Base-by-base conservation (phyloP, 30 jellyfish, hydroid and myxozoan genomes). In the Hydractinia symbiolongicarpus region DNA sequence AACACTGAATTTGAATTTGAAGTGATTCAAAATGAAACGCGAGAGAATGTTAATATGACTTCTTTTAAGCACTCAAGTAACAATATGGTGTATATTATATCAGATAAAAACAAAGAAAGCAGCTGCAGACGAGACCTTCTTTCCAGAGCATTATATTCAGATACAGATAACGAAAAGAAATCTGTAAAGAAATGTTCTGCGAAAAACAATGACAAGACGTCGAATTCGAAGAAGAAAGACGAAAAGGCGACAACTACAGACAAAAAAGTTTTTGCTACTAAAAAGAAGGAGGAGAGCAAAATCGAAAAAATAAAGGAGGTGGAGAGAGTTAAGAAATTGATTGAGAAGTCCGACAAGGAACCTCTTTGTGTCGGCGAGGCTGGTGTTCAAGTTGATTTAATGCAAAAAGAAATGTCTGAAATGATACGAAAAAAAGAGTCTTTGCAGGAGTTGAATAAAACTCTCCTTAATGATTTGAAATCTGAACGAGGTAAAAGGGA, bases 121-220 rank as follows among this genome's bases (percentile, higher is more conserved):
- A 30, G 44, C 44, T 30, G 44, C 44, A 30, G 44, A 30, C 44
- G 44, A 30, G 44, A 30, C 44, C 44, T 30, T 30, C 44, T 30
- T 30, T 30, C 44, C 44, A 30, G 44, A 30, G 19, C 17, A 7
- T 75, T 61, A 66, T 61, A 61, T 49, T 76, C 66, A 10, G 54
- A 82, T 54, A 82, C 67, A 80, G 86, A 30, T 57, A 78, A 57
- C 5, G 85, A 61, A 49, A 77, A 76, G 68, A 50, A 66, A 55
- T 64, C 13, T 62, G 9, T 85, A 16, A 53, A 54, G 8, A 88
- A 72, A 9, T 52, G 53, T 68, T 66, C 54, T 70, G 88, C 10
- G 50, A 66, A 79, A 72, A 9, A 54, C 72, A 88, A 85, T 60
- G 60, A 51, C 53, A 30, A 56, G 50, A 86, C 77, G 75, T 83